Percentiles rank a stretch among this genome's conserved stretches.
Conservation (phyloP, 2,113 vertebrate genomes). For the Brachyhypopomus gauderio region DNA sequence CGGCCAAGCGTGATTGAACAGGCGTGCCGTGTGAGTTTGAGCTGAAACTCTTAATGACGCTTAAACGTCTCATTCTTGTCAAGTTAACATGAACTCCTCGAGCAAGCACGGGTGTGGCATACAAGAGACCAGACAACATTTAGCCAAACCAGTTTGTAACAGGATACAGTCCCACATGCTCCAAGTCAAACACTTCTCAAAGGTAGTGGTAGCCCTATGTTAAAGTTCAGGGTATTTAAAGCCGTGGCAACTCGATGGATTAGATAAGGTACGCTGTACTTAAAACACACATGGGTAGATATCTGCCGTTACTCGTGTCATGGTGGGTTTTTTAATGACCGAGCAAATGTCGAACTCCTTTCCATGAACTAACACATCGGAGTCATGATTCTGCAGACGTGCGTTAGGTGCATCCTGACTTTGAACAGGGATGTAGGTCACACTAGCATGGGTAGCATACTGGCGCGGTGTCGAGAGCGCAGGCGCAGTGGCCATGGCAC, state of each 20-base stretch:
- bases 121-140: not conserved
- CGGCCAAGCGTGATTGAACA: not conserved
- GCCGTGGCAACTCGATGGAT: too few relatives aligned
- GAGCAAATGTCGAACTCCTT: constrained; percentile 30
- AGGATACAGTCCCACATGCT: too few relatives aligned
- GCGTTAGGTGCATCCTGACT: constrained; percentile 43
- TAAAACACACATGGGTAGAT: too few relatives aligned
- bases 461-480: too few relatives aligned
- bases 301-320: too few relatives aligned
- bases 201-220: too few relatives aligned
- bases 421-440: constrained; percentile 52
- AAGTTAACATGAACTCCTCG: too few relatives aligned
- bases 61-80: too few relatives aligned
- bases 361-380: not conserved
- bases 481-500: not conserved
- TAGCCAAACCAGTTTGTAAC: not conserved
- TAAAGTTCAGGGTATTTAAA: too few relatives aligned
- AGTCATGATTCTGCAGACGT: constrained; percentile 33
- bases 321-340: constrained; percentile 3
- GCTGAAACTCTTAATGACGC: not conserved
- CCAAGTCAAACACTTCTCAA: too few relatives aligned
- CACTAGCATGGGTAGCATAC: constrained; percentile 15
- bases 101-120: not conserved
- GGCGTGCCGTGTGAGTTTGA: not conserved
- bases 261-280: too few relatives aligned